Evolutionary conservation across 2,888 invertebrate species (phyloP).

Genomic region (Perithous albicinctus): DNA sequence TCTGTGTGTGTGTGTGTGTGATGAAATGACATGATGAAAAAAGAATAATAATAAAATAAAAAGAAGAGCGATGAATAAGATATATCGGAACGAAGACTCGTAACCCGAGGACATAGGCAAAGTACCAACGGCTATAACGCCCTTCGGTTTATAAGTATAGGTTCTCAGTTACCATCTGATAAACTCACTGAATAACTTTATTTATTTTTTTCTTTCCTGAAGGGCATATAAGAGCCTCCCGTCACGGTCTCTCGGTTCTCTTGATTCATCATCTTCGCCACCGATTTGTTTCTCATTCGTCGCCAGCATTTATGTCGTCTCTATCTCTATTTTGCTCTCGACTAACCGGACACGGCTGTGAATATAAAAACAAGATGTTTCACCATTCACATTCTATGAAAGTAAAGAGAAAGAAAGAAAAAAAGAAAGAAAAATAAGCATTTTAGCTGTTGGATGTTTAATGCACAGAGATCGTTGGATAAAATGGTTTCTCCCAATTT

Average conservation of each 20-base stretch:
- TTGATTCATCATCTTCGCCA: conserved; percentile 43
- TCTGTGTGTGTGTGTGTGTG: not conserved
- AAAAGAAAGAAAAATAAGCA: not conserved
- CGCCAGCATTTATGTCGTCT: not conserved
- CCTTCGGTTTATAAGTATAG: conserved; percentile 1
- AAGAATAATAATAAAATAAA: not conserved
- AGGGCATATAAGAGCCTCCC: not conserved
- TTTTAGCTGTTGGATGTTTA: not conserved
- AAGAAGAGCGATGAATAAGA: not conserved
- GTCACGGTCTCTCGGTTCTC: not conserved
- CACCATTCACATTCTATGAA: conserved; percentile 2
- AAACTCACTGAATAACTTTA: conserved; percentile 34
- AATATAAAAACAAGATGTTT: conserved; percentile 31
- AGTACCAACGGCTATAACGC: not conserved
- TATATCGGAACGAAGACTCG: conserved; percentile 2
- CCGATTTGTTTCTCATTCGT: conserved; percentile 37
- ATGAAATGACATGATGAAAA: not conserved
- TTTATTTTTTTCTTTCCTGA: conserved; percentile 1
- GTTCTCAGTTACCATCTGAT: conserved; percentile 49
- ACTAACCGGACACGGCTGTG: conserved; percentile 6
- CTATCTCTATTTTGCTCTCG: conserved; percentile 12
- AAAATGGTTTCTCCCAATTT: conserved; percentile 20
- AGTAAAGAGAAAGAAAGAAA: not conserved
- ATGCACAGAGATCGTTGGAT: conserved; percentile 13
- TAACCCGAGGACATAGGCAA: conserved; percentile 4